Conservation (phyloP, 2,888 invertebrate species). For the Hyposoter didymator region DNA sequence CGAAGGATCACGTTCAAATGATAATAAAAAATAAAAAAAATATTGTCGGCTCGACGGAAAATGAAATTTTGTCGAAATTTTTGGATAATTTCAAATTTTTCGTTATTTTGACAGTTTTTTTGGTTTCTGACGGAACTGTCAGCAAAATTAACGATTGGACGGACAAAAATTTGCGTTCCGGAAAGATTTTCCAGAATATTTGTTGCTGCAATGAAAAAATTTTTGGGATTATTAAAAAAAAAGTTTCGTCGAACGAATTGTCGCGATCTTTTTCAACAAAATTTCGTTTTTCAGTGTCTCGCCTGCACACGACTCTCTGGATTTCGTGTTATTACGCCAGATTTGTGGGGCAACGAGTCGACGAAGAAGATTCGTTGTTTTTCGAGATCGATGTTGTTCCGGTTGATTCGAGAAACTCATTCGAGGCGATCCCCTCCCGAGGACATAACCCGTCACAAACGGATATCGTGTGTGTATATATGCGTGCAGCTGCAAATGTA, state of each 20-base stretch:
- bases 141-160: too few relatives aligned
- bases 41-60: background rate
- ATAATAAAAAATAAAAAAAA: background rate
- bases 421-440: slow-evolving; percentile 32
- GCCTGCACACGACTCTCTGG: background rate
- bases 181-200: too few relatives aligned
- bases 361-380: slow-evolving; percentile 38
- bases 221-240: too few relatives aligned
- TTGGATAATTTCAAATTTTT: too few relatives aligned
- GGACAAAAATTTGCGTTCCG: too few relatives aligned
- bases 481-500: slow-evolving; percentile 62
- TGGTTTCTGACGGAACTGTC: too few relatives aligned
- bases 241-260: too few relatives aligned
- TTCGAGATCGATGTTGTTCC: slow-evolving; percentile 62
- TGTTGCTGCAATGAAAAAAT: too few relatives aligned
- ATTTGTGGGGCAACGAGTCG: background rate
- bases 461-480: slow-evolving; percentile 13
- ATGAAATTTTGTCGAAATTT: slow-evolving; percentile 11
- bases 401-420: slow-evolving; percentile 56
- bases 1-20: background rate
- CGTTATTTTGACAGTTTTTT: too few relatives aligned
- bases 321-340: background rate
- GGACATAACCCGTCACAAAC: slow-evolving; percentile 74
- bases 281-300: too few relatives aligned
- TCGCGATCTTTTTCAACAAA: too few relatives aligned